These are phyloP conservation scores for Spilosoma lubricipeda DNA, from an alignment of 2,888 invertebrate genomes.

Conservation along the genomic window DNA sequence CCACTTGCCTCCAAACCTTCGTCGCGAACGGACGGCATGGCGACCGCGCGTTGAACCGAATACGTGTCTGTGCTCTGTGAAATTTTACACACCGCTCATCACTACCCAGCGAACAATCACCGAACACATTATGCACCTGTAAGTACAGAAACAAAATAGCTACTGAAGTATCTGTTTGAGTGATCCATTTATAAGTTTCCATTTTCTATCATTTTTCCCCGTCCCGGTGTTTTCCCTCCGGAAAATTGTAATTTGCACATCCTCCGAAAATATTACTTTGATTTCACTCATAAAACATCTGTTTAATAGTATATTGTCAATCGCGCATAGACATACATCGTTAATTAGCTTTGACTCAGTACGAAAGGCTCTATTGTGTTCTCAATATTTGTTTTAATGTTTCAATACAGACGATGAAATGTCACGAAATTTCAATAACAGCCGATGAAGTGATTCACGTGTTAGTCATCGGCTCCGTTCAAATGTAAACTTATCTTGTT, in stretches of 20 bases:
- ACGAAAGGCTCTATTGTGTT: conserved; percentile 43
- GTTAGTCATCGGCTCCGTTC: conserved; percentile 54
- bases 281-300: conserved; percentile 39
- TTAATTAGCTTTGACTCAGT: conserved; percentile 44
- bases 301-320: conserved; percentile 23
- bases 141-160: conserved; percentile 49
- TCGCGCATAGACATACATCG: conserved; percentile 31
- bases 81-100: conserved; percentile 52
- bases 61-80: conserved; percentile 69
- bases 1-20: conserved; percentile 72
- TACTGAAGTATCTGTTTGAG: not conserved
- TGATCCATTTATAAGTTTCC: conserved; percentile 22
- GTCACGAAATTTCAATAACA: conserved; percentile 55
- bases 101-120: conserved; percentile 46
- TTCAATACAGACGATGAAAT: conserved; percentile 52
- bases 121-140: conserved; percentile 60
- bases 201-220: conserved; percentile 43
- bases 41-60: conserved; percentile 60
- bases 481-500: conserved; percentile 19
- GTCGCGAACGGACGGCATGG: conserved; percentile 75
- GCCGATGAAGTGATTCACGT: conserved; percentile 55
- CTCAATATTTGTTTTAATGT: conserved; percentile 45
- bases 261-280: conserved; percentile 38
- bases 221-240: conserved; percentile 61
- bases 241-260: conserved; percentile 57